Evolutionary conservation across 2,797 vertebrate species (phyloP).

Genomic region (Ceryle rudis): DNA sequence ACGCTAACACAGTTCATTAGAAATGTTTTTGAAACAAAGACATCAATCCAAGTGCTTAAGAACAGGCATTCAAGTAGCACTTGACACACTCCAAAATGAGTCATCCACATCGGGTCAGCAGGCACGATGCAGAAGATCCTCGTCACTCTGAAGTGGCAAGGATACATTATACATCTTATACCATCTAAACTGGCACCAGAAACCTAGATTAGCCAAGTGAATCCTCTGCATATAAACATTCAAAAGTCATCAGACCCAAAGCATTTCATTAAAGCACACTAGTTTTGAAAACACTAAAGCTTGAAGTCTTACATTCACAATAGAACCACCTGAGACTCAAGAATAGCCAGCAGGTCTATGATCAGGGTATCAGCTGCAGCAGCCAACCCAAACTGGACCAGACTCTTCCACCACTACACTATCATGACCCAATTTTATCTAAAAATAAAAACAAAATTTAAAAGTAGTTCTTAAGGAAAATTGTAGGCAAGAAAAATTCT

Average conservation of each 20-base stretch:
- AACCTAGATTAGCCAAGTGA: not conserved
- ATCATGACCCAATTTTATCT: not conserved
- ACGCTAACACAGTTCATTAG: not conserved
- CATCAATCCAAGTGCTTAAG: not conserved
- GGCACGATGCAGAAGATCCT: not conserved
- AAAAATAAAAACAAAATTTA: not conserved
- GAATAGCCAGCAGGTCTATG: not conserved
- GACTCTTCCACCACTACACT: not conserved
- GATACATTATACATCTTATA: not conserved
- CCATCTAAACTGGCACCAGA: not conserved
- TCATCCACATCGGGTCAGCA: not conserved
- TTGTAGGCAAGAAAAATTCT: not conserved
- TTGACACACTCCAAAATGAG: not conserved
- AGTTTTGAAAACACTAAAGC: not conserved
- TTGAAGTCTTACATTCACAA: not conserved
- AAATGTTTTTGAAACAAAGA: not conserved
- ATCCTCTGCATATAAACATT: not conserved
- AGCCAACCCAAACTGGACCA: not conserved
- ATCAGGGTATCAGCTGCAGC: not conserved
- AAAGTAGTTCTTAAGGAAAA: not conserved
- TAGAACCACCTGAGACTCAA: not conserved
- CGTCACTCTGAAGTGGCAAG: not conserved
- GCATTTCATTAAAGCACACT: not conserved
- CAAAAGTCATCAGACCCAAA: not conserved
- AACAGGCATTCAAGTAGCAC: not conserved